phyloP scores from a whole-genome alignment of 2,888 invertebrate genomes.

The Ectemnius continuus region DNA sequence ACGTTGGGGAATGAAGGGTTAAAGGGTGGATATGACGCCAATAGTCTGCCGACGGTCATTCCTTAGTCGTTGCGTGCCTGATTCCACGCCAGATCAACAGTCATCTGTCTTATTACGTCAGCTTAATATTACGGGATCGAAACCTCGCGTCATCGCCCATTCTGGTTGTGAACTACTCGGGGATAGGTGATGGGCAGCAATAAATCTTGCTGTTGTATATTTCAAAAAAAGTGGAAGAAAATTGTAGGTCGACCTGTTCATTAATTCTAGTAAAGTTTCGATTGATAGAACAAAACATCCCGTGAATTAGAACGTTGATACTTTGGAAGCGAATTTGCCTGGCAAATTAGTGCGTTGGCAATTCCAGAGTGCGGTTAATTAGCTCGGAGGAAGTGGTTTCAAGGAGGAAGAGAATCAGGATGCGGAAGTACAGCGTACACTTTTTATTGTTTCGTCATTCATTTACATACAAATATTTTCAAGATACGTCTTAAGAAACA shows the following conservation, averaged over 20 bases:
- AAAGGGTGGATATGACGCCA: background rate
- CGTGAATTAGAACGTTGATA: no score
- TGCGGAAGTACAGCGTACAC: conserved; percentile 57
- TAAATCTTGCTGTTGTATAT: background rate
- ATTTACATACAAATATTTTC: conserved; percentile 77
- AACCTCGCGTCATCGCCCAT: background rate
- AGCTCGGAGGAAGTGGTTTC: background rate
- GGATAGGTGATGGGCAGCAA: background rate
- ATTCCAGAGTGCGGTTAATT: no score
- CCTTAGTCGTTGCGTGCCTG: background rate
- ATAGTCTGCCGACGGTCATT: background rate
- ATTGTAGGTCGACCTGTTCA: no score
- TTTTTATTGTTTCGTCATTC: conserved; percentile 74
- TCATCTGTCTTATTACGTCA: conserved; percentile 6
- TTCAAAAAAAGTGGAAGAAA: no score
- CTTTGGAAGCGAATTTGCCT: no score
- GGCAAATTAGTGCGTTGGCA: no score
- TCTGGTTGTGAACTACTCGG: background rate
- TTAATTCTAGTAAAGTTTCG: no score
- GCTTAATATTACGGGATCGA: background rate
- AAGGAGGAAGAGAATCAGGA: background rate
- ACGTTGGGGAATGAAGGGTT: background rate
- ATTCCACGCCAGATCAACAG: background rate
- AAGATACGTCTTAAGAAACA: conserved; percentile 72
- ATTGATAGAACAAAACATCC: no score